phyloP scores from a whole-genome alignment of 2,113 vertebrate genomes.

The Cromileptes altivelis region DNA sequence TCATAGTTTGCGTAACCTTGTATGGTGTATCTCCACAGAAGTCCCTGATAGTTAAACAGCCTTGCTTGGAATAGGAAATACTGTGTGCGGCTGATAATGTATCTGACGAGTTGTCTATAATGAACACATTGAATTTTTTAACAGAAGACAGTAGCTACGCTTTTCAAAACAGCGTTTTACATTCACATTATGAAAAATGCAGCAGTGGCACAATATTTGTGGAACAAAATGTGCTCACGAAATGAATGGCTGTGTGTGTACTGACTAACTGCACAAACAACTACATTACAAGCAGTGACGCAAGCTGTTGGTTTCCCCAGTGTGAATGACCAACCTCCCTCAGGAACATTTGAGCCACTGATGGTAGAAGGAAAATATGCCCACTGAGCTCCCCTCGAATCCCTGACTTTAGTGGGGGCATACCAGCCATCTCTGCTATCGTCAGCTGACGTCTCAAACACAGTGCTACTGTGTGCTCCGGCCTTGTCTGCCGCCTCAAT shows the following conservation, averaged over 20 bases:
- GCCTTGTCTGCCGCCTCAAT: slow-evolving; percentile 32
- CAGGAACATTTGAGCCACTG: slow-evolving; percentile 72
- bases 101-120: slow-evolving; percentile 30
- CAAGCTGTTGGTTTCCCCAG: slow-evolving; percentile 32
- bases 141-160: not conserved
- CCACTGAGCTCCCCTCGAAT: slow-evolving; percentile 60
- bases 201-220: slow-evolving; percentile 5
- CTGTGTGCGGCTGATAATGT: slow-evolving; percentile 54
- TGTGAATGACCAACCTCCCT: slow-evolving; percentile 45
- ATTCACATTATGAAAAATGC: slow-evolving; percentile 5
- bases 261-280: slow-evolving; percentile 6
- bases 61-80: slow-evolving; percentile 54
- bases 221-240: slow-evolving; percentile 9
- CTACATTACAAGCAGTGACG: slow-evolving; percentile 14
- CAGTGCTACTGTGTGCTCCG: slow-evolving; percentile 35
- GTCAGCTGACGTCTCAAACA: slow-evolving; percentile 50
- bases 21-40: slow-evolving; percentile 3
- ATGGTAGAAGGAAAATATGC: slow-evolving; percentile 81
- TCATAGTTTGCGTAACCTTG: slow-evolving; percentile 14
- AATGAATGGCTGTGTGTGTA: slow-evolving; percentile 2
- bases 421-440: slow-evolving; percentile 57
- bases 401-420: slow-evolving; percentile 63
- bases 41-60: slow-evolving; percentile 42
- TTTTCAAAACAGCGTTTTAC: slow-evolving; percentile 4
- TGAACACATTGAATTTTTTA: slow-evolving; percentile 5